phyloP scores from a whole-genome alignment of 2,888 invertebrate genomes.

The Nycteola revayana region DNA sequence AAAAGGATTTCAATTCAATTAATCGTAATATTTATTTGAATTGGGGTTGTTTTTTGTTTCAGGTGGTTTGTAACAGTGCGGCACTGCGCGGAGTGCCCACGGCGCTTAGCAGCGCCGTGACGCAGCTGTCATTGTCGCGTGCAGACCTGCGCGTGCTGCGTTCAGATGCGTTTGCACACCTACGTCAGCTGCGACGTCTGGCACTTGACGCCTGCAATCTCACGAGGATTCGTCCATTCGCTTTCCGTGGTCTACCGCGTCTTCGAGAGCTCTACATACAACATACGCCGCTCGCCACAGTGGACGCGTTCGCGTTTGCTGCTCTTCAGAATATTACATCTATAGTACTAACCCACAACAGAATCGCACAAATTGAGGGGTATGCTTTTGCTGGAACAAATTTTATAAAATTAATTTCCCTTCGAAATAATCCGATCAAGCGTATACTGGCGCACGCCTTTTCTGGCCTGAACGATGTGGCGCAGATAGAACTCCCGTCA shows the following conservation, averaged over 20 bases:
- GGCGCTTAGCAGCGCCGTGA: constrained; percentile 88
- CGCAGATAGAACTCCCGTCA: constrained; percentile 91
- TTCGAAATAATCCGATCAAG: constrained; percentile 92
- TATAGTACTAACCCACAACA: constrained; percentile 86
- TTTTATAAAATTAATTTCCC: constrained; percentile 89
- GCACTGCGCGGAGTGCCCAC: constrained; percentile 90
- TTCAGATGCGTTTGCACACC: constrained; percentile 91
- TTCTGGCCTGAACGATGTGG: constrained; percentile 91
- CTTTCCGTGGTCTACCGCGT: constrained; percentile 91
- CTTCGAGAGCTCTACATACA: constrained; percentile 92
- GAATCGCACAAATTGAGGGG: constrained; percentile 86
- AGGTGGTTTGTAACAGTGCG: constrained; percentile 95
- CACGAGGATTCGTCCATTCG: constrained; percentile 89
- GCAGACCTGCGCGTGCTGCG: constrained; percentile 92
- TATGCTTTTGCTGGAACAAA: constrained; percentile 94
- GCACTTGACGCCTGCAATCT: constrained; percentile 94
- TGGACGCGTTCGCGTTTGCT: constrained; percentile 92
- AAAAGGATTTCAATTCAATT: constrained; percentile 29
- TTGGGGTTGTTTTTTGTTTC: too few species aligned
- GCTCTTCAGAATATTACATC: constrained; percentile 90
- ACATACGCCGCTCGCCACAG: constrained; percentile 90
- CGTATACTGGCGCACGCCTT: constrained; percentile 92
- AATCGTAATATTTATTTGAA: too few species aligned
- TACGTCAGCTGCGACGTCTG: constrained; percentile 90
- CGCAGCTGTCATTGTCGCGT: constrained; percentile 92